These are phyloP conservation scores for Asarcornis scutulata DNA, from an alignment of 2,113 vertebrate species.

Conservation along the genomic window DNA sequence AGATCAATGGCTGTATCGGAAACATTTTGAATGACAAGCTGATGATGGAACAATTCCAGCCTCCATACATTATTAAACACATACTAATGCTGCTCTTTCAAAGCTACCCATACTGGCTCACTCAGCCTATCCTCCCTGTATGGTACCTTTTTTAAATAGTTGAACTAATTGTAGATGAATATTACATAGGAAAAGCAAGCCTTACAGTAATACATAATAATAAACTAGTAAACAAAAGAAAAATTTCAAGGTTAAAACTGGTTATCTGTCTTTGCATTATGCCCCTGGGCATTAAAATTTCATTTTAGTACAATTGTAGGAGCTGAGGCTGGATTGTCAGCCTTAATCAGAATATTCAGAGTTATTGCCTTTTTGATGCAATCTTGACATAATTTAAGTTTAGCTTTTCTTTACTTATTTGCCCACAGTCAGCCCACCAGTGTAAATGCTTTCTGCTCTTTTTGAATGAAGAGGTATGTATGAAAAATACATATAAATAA, in stretches of 20 bases:
- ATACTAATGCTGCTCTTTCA: background rate
- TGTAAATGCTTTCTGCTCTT: slow-evolving; percentile 10
- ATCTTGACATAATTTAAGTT: slow-evolving; percentile 20
- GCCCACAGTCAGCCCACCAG: background rate
- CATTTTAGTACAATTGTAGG: background rate
- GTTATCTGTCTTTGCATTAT: background rate
- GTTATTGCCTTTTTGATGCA: background rate
- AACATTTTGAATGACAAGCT: slow-evolving; percentile 50
- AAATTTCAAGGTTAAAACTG: background rate
- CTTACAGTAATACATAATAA: slow-evolving; percentile 26
- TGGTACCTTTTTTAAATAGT: background rate
- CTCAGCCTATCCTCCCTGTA: background rate
- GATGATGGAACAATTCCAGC: slow-evolving; percentile 47
- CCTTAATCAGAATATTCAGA: slow-evolving; percentile 36
- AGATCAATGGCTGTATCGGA: slow-evolving; percentile 35
- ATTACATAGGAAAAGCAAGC: slow-evolving; percentile 9
- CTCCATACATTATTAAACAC: slow-evolving; percentile 51
- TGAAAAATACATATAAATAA: slow-evolving; percentile 23
- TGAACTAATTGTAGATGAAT: background rate
- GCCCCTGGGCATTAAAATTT: slow-evolving; percentile 19
- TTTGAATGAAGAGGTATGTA: background rate
- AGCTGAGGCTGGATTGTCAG: background rate
- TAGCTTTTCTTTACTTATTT: slow-evolving; percentile 26
- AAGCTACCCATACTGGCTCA: background rate
- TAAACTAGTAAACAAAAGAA: background rate